These are phyloP conservation scores for Varecia variegata DNA, from an alignment of 2,797 vertebrate species.

Conservation along the genomic window DNA sequence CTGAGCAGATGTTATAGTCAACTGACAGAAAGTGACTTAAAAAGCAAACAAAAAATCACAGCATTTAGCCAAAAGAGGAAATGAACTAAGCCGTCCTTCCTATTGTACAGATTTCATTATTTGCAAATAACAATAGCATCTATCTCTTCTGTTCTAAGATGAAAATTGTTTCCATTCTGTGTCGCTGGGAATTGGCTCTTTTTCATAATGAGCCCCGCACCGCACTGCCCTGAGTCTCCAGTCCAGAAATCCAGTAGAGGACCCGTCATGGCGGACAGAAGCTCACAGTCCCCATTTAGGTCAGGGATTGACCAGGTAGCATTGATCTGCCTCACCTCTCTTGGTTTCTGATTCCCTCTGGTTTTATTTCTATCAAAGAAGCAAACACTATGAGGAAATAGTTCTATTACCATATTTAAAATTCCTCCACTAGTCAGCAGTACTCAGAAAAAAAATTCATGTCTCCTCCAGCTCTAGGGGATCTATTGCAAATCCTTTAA, in stretches of 20 bases:
- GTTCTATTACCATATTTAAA: background rate
- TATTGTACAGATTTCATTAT: background rate
- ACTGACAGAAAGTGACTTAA: constrained; percentile 23
- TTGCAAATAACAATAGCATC: background rate
- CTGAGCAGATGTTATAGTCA: background rate
- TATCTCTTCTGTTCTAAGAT: background rate
- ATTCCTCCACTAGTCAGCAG: constrained; percentile 25
- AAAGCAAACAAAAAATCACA: background rate
- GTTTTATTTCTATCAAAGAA: constrained; percentile 24
- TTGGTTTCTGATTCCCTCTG: constrained; percentile 3
- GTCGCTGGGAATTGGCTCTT: constrained; percentile 20
- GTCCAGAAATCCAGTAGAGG: background rate
- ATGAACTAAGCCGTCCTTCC: background rate
- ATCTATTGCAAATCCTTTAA: constrained; percentile 53
- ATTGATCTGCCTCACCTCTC: background rate
- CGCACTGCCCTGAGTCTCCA: background rate
- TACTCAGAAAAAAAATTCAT: background rate
- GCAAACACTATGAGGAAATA: background rate
- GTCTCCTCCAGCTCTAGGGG: background rate
- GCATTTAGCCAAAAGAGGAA: background rate
- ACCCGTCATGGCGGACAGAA: background rate
- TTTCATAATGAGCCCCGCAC: background rate
- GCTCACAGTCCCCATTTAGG: background rate
- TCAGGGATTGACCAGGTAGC: fast-evolving
- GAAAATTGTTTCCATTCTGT: constrained; percentile 10